Conservation (phyloP, 2,113 vertebrate species). For the Alethe diademata region DNA sequence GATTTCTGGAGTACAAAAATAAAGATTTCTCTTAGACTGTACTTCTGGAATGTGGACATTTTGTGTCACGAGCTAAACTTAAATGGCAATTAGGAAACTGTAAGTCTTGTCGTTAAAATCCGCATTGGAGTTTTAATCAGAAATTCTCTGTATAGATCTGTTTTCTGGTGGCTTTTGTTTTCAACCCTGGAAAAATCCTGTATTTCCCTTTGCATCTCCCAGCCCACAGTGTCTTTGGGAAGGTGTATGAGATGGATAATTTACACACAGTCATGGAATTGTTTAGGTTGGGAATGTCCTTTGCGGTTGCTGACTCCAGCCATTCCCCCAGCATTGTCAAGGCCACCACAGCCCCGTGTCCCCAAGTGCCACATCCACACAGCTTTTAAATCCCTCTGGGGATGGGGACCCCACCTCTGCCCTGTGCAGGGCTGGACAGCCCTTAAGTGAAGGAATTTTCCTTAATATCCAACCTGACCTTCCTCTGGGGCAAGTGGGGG, state of each 20-base stretch:
- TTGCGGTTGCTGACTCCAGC: accelerated
- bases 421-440: background rate
- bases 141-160: background rate
- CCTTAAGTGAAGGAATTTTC: no score
- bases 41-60: background rate
- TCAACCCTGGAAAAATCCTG: background rate
- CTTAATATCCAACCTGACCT: accelerated
- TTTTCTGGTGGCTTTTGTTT: background rate
- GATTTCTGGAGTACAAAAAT: background rate
- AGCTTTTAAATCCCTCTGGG: background rate
- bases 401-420: background rate
- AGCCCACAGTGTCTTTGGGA: background rate
- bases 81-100: background rate
- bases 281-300: background rate
- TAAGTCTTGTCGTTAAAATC: background rate
- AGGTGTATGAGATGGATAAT: background rate
- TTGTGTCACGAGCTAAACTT: background rate
- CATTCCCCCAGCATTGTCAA: background rate
- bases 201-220: background rate
- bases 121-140: background rate
- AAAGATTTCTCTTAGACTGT: background rate
- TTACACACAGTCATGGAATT: background rate
- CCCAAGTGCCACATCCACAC: background rate
- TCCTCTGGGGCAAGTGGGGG: accelerated
- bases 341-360: accelerated